A percentile compares a stretch with the other conserved stretches of the same genome.
Conservation (phyloP, 2,113 vertebrate genomes). For the Hyla sarda region DNA sequence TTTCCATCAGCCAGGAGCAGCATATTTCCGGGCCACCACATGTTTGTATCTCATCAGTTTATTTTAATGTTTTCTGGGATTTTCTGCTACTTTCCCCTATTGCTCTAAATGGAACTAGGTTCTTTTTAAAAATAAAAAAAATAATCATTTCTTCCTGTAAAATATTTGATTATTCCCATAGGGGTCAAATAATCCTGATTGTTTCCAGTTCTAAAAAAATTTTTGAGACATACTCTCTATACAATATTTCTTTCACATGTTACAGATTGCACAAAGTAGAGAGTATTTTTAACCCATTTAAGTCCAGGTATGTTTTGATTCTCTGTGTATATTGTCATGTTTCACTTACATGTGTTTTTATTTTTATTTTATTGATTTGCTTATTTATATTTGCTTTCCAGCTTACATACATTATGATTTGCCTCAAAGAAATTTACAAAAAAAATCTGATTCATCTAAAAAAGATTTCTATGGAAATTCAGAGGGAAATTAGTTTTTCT, state of each 20-base stretch:
- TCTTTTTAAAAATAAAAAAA: background rate
- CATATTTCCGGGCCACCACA: background rate
- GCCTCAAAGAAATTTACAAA: no score
- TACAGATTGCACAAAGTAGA: background rate
- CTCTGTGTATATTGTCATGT: background rate
- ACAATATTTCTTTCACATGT: background rate
- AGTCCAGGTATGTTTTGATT: background rate
- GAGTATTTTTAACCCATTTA: background rate
- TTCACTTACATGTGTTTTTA: no score
- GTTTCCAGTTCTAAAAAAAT: background rate
- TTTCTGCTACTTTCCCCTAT: background rate
- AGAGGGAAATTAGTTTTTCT: no score
- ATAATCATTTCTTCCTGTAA: background rate
- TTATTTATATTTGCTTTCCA: no score
- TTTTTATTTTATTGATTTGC: no score
- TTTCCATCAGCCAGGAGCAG: background rate
- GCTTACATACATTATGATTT: no score
- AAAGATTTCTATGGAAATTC: no score
- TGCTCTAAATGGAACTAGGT: background rate
- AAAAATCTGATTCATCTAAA: no score
- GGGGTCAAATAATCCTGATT: background rate
- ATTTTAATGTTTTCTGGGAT: background rate
- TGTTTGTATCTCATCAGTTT: constrained; percentile 18
- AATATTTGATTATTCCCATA: constrained; percentile 6
- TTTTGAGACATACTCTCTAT: background rate